Evolutionary conservation across 2,113 vertebrate genomes (phyloP), one percentile per base, ranked within the genome.

Genomic region (Podarcis muralis): DNA sequence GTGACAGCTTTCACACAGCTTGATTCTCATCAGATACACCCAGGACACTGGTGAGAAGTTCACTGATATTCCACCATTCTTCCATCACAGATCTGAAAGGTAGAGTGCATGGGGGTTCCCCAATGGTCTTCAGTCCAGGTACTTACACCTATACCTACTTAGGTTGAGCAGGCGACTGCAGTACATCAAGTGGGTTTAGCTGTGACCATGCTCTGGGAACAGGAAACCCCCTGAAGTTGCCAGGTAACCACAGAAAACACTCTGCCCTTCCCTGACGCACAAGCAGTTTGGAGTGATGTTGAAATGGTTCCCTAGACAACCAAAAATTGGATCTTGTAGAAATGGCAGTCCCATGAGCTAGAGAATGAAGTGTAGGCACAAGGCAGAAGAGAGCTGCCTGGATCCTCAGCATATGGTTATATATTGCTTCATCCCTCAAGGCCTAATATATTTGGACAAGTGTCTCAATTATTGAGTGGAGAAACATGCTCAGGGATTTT

Each of bases 291-390:
- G n/a, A 27, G 72, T 37, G 74, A 76, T 40, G 25, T 20, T 62
- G 9, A 76, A 85, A 23, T 40, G 20, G 84, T 85, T 85, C 84
- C 84, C 84, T 85, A 76, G 84, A 71, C 32, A 85, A 85, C 84
- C 25, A 62, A 9, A 62, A 62, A 85, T 68, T 5, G 57, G 35
- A 20, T 65, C 53, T 62, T 27, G 7, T 30, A 76, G 71, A 76
- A 85, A 85, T 27, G 59, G 53, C 53, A 62, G 40, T 30, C 72
- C 22, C 62, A 76, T 25, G 32, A 85, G 35, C 25, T 40, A 23
- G 16, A 76, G 84, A 40, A 62, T 25, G 30, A 53, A 53, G 32
- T 27, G 48, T 62, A 6, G 9, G 22, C 3, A 66, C 37, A 83
- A 48, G 3, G 1, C 37, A 48, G 81, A n/a, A 15, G 32, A n/a